Evolutionary conservation across 1,140 invertebrate species (phyloP), one percentile per base, ranked within the genome.

Genomic region (Hypsibius dujardini): DNA sequence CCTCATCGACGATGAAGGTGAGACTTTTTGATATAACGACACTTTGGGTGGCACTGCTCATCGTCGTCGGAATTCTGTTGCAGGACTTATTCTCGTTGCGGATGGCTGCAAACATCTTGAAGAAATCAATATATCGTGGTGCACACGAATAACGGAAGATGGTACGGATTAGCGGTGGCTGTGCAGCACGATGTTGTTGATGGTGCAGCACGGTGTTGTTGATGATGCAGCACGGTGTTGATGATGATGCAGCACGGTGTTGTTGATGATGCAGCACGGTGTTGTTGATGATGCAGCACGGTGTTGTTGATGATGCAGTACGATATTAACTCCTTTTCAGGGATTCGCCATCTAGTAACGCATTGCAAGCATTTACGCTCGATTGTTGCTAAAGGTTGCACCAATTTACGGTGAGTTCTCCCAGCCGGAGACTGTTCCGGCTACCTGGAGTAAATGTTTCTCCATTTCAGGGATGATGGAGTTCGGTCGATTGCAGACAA

Each of bases 101-200:
- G 62, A 67, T 47, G 46, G 69, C 71, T 45, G 47, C 71, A 15
- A 40, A n/a, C 46, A 72, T 56, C 81, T 98, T 71, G 87, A 89
- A 70, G 87, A 93, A 79, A 86, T 98, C 72, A 95, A 97, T 81
- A 86, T 98, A 75, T 95, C 93, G 7, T 98, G 94, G 93, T 98
- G 95, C 82, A 86, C 89, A 76, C 85, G 90, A 70, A 86, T 98
- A 73, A 90, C 90, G 0, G 90, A 95, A 80, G 88, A 91, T 78
- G 95, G 80, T 40, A 72, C 83, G 59, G 75, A 77, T 50, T 75
- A 76, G 42, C 72, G 82, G 45, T 74, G 7, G 7, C 7, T n/a
- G 50, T n/a, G 50, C 50, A 56, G n/a, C 50, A 56, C n/a, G 7
- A 56, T 12, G 50, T 56, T 12, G n/a, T 56, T n/a, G 7, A 56